These are phyloP conservation scores for Ochotona curzoniae DNA, from an alignment of 2,113 vertebrate species.

Conservation along the genomic window DNA sequence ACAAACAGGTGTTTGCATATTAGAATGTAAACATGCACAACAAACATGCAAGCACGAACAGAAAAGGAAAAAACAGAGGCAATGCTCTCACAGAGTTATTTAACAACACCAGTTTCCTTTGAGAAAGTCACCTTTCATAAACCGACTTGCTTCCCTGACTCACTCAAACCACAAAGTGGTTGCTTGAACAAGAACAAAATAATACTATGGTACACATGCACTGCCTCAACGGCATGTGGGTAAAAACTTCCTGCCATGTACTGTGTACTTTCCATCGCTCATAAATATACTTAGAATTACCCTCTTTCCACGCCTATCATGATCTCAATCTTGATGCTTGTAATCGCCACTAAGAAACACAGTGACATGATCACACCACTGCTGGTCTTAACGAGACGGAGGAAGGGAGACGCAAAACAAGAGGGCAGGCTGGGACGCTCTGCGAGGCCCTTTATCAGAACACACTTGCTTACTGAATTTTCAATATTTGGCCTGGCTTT, in stretches of 20 bases:
- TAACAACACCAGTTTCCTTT: conserved; percentile 38
- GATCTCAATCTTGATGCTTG: conserved; percentile 11
- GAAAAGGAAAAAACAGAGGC: neutral
- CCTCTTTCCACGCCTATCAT: conserved; percentile 39
- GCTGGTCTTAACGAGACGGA: neutral
- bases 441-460: neutral
- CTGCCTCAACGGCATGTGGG: conserved; percentile 52
- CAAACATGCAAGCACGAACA: neutral
- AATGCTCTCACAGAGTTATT: conserved; percentile 30
- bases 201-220: conserved; percentile 58
- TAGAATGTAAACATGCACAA: neutral
- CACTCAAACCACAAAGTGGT: conserved; percentile 73
- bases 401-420: neutral
- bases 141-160: conserved; percentile 66
- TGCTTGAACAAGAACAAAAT: conserved; percentile 76
- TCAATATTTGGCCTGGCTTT: neutral
- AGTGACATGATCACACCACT: neutral
- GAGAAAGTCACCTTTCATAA: conserved; percentile 65
- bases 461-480: neutral
- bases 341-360: conserved; percentile 47
- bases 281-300: conserved; percentile 65
- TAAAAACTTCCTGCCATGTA: conserved; percentile 68
- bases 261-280: conserved; percentile 47
- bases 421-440: neutral
- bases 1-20: neutral